phyloP scores from a whole-genome alignment of 1,140 invertebrate genomes.

The Drosophila ohnishii region DNA sequence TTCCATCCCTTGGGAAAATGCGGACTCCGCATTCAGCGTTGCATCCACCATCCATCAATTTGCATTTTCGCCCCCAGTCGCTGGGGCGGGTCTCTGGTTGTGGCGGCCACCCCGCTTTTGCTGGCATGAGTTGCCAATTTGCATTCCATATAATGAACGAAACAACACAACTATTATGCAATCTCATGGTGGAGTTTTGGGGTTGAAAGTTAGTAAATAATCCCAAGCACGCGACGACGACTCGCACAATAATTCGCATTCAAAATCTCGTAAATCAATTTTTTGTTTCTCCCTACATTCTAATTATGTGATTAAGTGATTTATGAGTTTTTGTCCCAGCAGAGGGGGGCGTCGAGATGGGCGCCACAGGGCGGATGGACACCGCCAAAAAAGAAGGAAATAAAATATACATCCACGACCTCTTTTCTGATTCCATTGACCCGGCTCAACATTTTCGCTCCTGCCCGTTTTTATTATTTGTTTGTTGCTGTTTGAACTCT shows the following conservation, averaged over 20 bases:
- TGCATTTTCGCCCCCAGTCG: constrained; percentile 18
- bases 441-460: constrained; percentile 55
- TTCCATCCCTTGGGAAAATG: constrained; percentile 12
- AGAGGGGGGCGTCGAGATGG: constrained; percentile 3
- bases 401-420: constrained; percentile 13
- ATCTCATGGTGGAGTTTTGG: constrained; percentile 38
- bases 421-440: constrained; percentile 50
- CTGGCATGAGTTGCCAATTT: constrained; percentile 26
- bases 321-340: constrained; percentile 62
- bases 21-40: constrained; percentile 14
- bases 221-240: constrained; percentile 66
- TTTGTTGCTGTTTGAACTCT: constrained; percentile 69
- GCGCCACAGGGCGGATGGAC: not conserved
- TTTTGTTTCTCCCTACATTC: constrained; percentile 64
- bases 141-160: constrained; percentile 40
- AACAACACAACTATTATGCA: constrained; percentile 45
- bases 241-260: constrained; percentile 63
- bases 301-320: constrained; percentile 82
- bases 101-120: not conserved
- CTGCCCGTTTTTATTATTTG: constrained; percentile 46
- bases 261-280: constrained; percentile 80
- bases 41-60: constrained; percentile 46
- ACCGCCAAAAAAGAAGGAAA: constrained; percentile 1
- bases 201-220: constrained; percentile 68
- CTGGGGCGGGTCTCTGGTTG: constrained; percentile 1